Conservation (phyloP, 37 sponge, comb jelly and placozoan genomes). For the Geodia barretti region DNA sequence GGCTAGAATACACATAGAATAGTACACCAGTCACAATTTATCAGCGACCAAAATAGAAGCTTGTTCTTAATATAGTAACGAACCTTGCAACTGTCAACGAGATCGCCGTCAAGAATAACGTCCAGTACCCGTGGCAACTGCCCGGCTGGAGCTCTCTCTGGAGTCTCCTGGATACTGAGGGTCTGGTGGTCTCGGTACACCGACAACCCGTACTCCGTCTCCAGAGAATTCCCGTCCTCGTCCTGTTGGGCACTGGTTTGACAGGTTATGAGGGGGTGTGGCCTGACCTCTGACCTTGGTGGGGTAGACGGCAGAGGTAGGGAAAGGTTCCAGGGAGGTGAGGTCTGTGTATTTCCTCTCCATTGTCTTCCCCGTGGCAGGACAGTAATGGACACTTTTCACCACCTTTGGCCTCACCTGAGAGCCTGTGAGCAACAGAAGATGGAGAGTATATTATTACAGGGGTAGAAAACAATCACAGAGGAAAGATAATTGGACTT, state of each 20-base stretch:
- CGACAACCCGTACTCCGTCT: slow-evolving; percentile 98
- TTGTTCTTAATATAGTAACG: too few relatives aligned
- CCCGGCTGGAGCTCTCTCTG: slow-evolving; percentile 98
- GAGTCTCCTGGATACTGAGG: slow-evolving; percentile 96
- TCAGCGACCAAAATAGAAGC: too few relatives aligned
- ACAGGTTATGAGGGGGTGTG: too few relatives aligned
- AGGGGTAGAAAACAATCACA: too few relatives aligned
- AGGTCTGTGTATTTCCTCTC: slow-evolving; percentile 95
- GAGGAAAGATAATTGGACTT: slow-evolving; percentile 30
- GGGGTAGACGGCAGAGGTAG: slow-evolving; percentile 84
- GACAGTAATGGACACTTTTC: slow-evolving; percentile 99
- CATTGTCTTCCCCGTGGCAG: slow-evolving; percentile 92
- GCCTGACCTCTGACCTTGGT: slow-evolving; percentile 77
- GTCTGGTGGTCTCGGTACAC: slow-evolving; percentile 95
- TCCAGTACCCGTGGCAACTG: slow-evolving; percentile 98
- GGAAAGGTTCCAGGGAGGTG: slow-evolving; percentile 91
- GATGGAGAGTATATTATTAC: too few relatives aligned
- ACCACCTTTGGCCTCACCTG: slow-evolving; percentile 91
- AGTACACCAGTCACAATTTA: too few relatives aligned
- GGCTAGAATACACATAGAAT: slow-evolving; percentile 59
- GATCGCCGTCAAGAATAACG: slow-evolving; percentile 86
- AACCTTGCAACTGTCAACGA: slow-evolving; percentile 94
- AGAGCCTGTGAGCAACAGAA: slow-evolving; percentile 51
- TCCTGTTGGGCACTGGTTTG: too few relatives aligned
- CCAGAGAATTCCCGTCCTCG: slow-evolving; percentile 95